Evolutionary conservation across 2,888 invertebrate species (phyloP), one percentile per base, ranked within the genome.

Genomic region (Harmothoe impar): DNA sequence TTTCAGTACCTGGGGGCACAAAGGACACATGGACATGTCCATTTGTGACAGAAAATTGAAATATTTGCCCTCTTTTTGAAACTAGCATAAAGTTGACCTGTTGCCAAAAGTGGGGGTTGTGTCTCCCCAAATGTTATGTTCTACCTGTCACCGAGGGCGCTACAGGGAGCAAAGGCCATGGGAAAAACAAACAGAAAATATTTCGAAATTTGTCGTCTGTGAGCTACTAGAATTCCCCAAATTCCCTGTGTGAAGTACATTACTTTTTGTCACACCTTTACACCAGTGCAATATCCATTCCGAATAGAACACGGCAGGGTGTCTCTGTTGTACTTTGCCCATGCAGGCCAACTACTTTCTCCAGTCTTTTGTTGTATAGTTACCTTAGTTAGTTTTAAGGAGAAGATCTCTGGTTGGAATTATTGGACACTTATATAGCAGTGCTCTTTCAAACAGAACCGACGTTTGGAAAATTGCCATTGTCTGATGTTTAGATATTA

Each of bases 1-100:
- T 7, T 7, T 7, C 10, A 43, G 62, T 1, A 5, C 62, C 62
- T n/a, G 23, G 23, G 54, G 20, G 62, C 62, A 52, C 54, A 20
- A 20, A 62, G 43, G 10, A 10, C 5, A 62, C 62, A n/a, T 62
- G 62, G 72, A 72, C 72, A 72, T 25, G 29, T 15, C 29, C 25
- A 72, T 29, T n/a, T 29, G n/a, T 29, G 72, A 72, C 25, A 29
- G 72, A 29, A 72, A 29, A 72, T 72, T 72, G 72, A 72, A 72
- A 72, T 72, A 72, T 29, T 72, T 72, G 62, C n/a, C 72, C 72
- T 25, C 25, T 72, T 72, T 25, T 29, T 25, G 31, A 72, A 29
- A 29, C 15, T 25, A 25, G 72, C 72, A 72, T 15, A 15, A 72
- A 72, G 72, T 72, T 72, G 72, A 72, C 15, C 25, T 3, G 3